Base-by-base conservation (phyloP, 2,797 vertebrate genomes). In the Pangasius macronema region DNA sequence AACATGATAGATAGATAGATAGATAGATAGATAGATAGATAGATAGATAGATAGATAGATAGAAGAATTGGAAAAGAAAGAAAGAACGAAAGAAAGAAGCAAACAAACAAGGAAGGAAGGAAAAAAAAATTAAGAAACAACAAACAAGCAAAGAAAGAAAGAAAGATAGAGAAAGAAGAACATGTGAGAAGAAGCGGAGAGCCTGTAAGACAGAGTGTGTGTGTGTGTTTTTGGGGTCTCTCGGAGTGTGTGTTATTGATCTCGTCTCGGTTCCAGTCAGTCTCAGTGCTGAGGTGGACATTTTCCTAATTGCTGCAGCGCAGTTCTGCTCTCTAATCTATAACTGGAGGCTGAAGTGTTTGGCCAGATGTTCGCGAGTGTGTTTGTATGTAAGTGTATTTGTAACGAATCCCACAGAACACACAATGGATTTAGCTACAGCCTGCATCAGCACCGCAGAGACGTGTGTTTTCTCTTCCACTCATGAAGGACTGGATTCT, bases 271-370 rank as follows among this genome's bases (percentile, higher is more conserved):
- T 65, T 61, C 33, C 46, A 55, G 80, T 81, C 42, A 14, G 51
- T 65, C 65, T 30, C 68, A 63, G 53, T 89, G 86, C 88, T 79
- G 86, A 85, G 30, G n/a, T 53, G 51, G 68, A 30, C 61, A 33
- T 85, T 87, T 87, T 51, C 68, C 51, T 83, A 77, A 87, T 68
- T 63, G 57, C 46, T 55, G 46, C 57, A 82, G 63, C 61, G 6
- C 13, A 76, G 51, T 3, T 59, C 61, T n/a, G 36, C 36, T 27
- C 70, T 63, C 30, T 57, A n/a, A 53, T 75, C 51, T 61, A 49
- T 82, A 82, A 72, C 22, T 55, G 59, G 9, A 87, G 67, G 51
- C 87, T 67, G n/a, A 55, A 55, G 55, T 33, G 30, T 73, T 83
- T 27, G 9, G 42, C 24, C 22, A 42, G 67, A 61, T 27, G 30